phyloP scores from a whole-genome alignment of 64 coral and sea anemone species.

The Stichodactyla helianthus region DNA sequence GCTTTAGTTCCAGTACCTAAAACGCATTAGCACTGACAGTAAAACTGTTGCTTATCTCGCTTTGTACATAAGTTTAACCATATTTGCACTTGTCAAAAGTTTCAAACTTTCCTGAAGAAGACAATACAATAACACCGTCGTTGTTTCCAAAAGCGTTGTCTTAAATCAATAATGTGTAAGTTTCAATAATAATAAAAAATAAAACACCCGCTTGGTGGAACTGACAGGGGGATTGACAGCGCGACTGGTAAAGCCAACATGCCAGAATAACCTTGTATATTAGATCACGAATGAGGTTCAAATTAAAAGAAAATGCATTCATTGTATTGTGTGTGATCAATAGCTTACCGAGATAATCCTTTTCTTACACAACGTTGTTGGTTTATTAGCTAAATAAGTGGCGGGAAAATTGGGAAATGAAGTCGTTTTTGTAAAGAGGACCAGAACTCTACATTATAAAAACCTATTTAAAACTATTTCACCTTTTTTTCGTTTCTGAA shows the following conservation, averaged over 20 bases:
- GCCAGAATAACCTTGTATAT: conserved; percentile 12
- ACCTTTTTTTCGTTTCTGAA: background rate
- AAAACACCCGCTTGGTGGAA: background rate
- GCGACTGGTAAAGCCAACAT: conserved; percentile 11
- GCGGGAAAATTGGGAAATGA: conserved; percentile 1
- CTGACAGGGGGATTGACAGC: background rate
- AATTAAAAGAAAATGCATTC: conserved; percentile 10
- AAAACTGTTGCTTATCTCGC: conserved; percentile 4
- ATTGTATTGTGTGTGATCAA: conserved; percentile 23
- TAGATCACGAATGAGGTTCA: conserved; percentile 6
- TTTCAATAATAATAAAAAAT: conserved; percentile 16
- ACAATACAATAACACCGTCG: conserved; percentile 4
- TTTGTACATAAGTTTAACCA: conserved; percentile 14
- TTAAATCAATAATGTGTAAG: conserved; percentile 22
- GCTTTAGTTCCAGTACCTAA: background rate
- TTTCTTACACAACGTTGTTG: conserved; percentile 26
- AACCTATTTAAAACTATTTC: too few relatives aligned
- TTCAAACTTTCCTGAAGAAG: conserved; percentile 9
- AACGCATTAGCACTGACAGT: background rate
- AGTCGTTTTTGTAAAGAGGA: background rate
- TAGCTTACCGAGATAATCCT: background rate
- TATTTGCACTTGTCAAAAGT: conserved; percentile 29
- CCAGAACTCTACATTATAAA: background rate
- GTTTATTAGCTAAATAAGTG: conserved; percentile 4
- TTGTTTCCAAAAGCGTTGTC: conserved; percentile 21